Base-by-base conservation (phyloP, 2,113 vertebrate genomes). In the Pavo muticus region DNA sequence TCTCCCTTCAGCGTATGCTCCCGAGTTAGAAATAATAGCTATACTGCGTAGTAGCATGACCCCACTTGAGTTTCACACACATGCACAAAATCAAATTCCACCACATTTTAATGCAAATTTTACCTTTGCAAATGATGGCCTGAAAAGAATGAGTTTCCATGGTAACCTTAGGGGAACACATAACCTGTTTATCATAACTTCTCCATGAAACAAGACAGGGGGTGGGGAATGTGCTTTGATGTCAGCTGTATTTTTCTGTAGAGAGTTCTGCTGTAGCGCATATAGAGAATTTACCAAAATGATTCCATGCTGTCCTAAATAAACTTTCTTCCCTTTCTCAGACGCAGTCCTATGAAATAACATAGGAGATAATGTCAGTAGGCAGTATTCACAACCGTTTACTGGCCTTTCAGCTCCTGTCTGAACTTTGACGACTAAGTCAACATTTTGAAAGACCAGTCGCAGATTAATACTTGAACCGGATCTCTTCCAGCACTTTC, bases 31-130 rank as follows among this genome's bases (percentile, higher is more conserved):
- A 97, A 98, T 98, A 98, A 97, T 97, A 97, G 92, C 93, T 97
- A 90, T 96, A 91, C 87, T 90, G 86, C 15, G 24, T 93, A 87
- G 92, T 97, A 94, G 93, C 96, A 92, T 97, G 97, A 98, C 97
- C 98, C 97, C 95, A 96, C 97, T 97, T 97, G 96, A 97, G 91
- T 94, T 93, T 96, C 84, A 90, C 90, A 95, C 88, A 97, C 91
- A 95, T 81, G 94, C 95, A 98, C 95, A 96, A 97, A 97, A 97
- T 97, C 95, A 97, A 96, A 97, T 98, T 97, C 95, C 95, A 97
- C 97, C 97, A 96, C 94, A 97, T 98, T 98, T 97, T 97, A 98
- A 98, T 98, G 97, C 97, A 98, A 97, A 98, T 98, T 96, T 98
- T 98, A 98, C 97, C 98, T 98, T 97, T 97, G 97, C 97, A 98